Base-by-base conservation (phyloP, 1,140 invertebrate genomes). In the Drosophila subobscura region DNA sequence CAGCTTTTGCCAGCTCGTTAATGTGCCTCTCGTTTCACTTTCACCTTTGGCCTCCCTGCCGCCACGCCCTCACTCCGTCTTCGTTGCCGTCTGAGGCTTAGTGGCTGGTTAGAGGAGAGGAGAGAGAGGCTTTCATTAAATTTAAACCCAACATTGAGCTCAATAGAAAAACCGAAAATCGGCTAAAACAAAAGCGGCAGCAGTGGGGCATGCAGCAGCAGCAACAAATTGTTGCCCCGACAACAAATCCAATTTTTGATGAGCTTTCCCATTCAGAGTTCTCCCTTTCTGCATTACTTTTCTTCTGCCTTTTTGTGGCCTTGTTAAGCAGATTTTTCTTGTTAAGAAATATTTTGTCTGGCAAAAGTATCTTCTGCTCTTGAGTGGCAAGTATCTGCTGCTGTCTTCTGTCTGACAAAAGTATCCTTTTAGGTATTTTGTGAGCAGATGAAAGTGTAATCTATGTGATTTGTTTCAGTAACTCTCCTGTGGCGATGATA, bases 201-300 rank as follows among this genome's bases (percentile, higher is more conserved):
- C 72, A 67, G 60, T 66, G n/a, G n/a, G 53, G 25, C 60, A 54
- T 33, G 50, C 50, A 50, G 37, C 25, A 40, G 23, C 23, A 29
- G 33, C 63, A 25, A 41, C 53, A 37, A 58, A 49, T 47, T 60
- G 77, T 85, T 85, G 64, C 64, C 77, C 53, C 53, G 64, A 60
- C 70, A 80, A 70, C 81, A 86, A 86, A 85, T 81, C 83, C 81
- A 70, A 77, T 80, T 77, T 81, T 81, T 81, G 83, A 81, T 74
- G 66, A 74, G 81, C 65, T 79, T 64, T 55, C 27, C 57, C 23
- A 37, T 41, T 58, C 7, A 41, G 8, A 16, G 25, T 7, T 16
- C 33, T 47, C 5, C 25, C 8, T 12, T 27, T 37, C 10, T 14
- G 12, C 5, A 33, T 8, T 20, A 16, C 44, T 50, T 61, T 41